Evolutionary conservation across 2,797 vertebrate species (phyloP), one percentile per base, ranked within the genome.

Genomic region (Holocentrus rufus): DNA sequence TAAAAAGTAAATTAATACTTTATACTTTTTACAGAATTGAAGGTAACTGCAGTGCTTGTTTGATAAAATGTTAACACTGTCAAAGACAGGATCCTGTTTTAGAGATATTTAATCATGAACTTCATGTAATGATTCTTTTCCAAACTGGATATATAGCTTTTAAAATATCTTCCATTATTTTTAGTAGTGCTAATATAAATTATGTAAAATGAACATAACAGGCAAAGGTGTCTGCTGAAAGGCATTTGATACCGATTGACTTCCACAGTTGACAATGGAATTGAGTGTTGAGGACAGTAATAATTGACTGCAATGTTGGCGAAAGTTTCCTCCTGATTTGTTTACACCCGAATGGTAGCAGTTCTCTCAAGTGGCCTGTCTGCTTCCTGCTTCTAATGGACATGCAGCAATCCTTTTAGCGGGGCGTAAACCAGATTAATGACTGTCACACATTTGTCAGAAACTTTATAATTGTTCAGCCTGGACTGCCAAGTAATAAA

Each of bases 321-420:
- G 31, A 74, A 69, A 55, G 6, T 60, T 60, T 72, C 50, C 20
- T 62, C 7, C 36, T 50, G 23, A 60, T 72, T 47, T 65, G 70
- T 76, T 31, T 23, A 63, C 30, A 34, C 20, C 23, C 30, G 50
- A 64, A 57, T 60, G 47, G 10, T 23, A 8, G 10, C 31, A 18
- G 52, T 65, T 8, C n/a, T 82, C 52, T 44, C 77, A 60, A 31
- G 70, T 69, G 76, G 25, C 52, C 30, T 2, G 7, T 42, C 54
- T 39, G 9, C 66, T 86, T 85, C 79, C 80, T 73, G 59, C n/a
- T 4, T 80, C 65, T 86, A 89, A 88, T 88, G 85, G 68, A 61
- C 56, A 39, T 13, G 62, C 83, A 84, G 81, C 81, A 85, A 67
- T 72, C n/a, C 23, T 25, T 76, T 80, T 71, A 31, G 18, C 55